These are phyloP conservation scores for Leuciscus idus DNA, from an alignment of 2,113 vertebrate species.

Conservation along the genomic window DNA sequence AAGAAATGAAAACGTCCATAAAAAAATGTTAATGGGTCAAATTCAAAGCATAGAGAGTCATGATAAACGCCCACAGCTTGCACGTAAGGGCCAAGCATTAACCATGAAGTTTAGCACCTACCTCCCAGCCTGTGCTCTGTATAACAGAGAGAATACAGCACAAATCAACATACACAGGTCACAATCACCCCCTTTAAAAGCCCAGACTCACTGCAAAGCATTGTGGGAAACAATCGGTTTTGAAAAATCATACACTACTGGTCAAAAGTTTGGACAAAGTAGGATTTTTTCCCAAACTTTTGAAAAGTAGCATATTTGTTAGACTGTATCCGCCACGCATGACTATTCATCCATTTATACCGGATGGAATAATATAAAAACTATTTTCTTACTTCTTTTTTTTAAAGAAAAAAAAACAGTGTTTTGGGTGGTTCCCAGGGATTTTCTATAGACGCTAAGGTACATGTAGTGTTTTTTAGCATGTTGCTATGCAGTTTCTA, in stretches of 20 bases:
- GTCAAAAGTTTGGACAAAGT: background rate
- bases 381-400: background rate
- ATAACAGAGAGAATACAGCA: constrained; percentile 88
- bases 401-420: background rate
- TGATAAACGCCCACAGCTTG: constrained; percentile 88
- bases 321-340: constrained; percentile 17
- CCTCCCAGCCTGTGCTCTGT: constrained; percentile 99
- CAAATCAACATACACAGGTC: constrained; percentile 78
- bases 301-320: background rate
- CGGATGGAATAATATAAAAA: background rate
- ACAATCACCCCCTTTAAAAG: constrained; percentile 28
- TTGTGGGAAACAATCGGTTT: background rate
- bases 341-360: background rate
- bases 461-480: background rate
- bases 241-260: background rate
- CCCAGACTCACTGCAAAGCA: constrained; percentile 8
- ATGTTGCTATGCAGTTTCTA: background rate
- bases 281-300: background rate
- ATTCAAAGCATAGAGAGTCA: constrained; percentile 85
- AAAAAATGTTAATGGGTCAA: constrained; percentile 91
- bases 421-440: background rate
- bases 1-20: constrained; percentile 67
- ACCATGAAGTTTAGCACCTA: constrained; percentile 89
- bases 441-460: background rate
- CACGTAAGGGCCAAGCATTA: constrained; percentile 94